A percentile compares a stretch with the other conserved stretches of the same genome.
Evolutionary conservation across 2,797 vertebrate genomes (phyloP).

Genomic region (Leuciscus waleckii): DNA sequence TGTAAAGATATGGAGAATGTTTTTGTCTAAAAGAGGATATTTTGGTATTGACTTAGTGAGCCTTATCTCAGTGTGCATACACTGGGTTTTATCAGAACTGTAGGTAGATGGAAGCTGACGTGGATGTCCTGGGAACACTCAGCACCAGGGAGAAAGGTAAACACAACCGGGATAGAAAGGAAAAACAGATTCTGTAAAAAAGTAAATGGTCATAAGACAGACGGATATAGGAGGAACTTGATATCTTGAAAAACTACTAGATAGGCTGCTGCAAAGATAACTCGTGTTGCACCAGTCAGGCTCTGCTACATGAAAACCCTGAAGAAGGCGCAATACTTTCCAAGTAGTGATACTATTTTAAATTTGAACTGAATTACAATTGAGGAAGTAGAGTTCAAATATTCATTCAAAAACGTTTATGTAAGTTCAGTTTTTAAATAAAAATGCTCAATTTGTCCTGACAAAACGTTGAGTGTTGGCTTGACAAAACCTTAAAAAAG

Average conservation of each 20-base stretch:
- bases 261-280: conserved; percentile 20
- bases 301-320: not conserved
- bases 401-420: not conserved
- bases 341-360: not conserved
- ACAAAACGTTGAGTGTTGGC: not conserved
- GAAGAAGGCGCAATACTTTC: not conserved
- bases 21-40: conserved; percentile 39
- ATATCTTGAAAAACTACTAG: not conserved
- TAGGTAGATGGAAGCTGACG: conserved; percentile 24
- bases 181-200: conserved; percentile 29
- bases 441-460: not conserved
- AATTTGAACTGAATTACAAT: not conserved
- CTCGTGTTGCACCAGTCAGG: not conserved
- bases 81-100: conserved; percentile 49
- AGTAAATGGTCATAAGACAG: conserved; percentile 15
- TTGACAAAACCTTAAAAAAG: not conserved
- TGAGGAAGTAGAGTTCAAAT: not conserved
- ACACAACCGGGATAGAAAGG: conserved; percentile 36
- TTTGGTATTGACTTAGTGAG: conserved; percentile 25
- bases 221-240: not conserved
- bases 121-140: conserved; percentile 48
- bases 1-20: conserved; percentile 8
- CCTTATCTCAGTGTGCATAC: conserved; percentile 33
- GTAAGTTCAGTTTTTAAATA: not conserved
- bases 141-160: conserved; percentile 35